A percentile compares a stretch with the other conserved stretches of the same genome.
Evolutionary conservation across 2,888 invertebrate genomes (phyloP).

Genomic region (Cataglyphis rosenhaueri): DNA sequence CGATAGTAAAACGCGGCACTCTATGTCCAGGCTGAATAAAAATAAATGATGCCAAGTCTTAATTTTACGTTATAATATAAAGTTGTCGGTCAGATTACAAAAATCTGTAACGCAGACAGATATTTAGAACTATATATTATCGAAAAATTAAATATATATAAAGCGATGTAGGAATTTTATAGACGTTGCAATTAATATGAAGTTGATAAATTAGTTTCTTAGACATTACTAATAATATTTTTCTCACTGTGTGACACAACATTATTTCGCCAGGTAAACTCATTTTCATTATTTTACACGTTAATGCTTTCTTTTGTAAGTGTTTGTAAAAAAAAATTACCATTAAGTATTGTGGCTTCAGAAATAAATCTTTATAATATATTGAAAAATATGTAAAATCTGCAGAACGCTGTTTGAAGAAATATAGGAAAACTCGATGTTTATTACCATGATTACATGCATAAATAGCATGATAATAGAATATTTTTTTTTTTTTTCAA

Average conservation of each 20-base stretch:
- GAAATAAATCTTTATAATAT: conserved; percentile 7
- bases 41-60: not conserved
- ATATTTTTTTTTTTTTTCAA: not conserved
- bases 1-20: conserved; percentile 89
- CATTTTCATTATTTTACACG: not conserved
- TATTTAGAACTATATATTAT: not conserved
- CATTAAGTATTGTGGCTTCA: not conserved
- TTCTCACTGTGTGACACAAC: not conserved
- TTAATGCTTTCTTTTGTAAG: not conserved
- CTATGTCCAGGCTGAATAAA: conserved; percentile 89
- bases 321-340: not conserved
- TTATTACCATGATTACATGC: conserved; percentile 17
- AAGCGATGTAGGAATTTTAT: not conserved
- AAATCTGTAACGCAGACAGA: not conserved
- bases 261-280: not conserved
- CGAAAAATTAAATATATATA: not conserved
- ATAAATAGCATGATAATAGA: not conserved
- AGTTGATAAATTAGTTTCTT: conserved; percentile 2
- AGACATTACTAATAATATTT: not conserved
- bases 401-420: not conserved
- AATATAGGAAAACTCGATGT: not conserved
- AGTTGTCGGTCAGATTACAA: not conserved
- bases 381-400: conserved; percentile 9
- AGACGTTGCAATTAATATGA: not conserved
- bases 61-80: not conserved